Conservation (phyloP, 2,797 vertebrate species). For the Anguilla marmorata region DNA sequence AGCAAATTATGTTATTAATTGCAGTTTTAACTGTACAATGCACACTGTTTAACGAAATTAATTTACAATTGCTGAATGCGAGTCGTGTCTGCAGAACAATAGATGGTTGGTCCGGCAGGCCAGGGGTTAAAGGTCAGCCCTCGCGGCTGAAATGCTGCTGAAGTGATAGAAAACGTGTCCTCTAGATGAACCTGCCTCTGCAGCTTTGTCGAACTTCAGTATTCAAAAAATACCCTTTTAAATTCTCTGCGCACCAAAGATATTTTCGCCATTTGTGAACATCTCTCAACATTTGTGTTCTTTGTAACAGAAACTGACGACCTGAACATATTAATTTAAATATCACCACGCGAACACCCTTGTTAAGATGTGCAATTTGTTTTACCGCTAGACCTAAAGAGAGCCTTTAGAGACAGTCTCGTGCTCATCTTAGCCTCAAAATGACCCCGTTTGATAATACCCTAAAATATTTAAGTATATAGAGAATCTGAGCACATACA, state of each 20-base stretch:
- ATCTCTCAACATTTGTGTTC: conserved; percentile 50
- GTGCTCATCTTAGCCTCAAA: neutral
- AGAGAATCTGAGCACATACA: neutral
- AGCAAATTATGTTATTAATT: conserved; percentile 33
- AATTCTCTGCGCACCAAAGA: conserved; percentile 81
- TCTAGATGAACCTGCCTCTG: conserved; percentile 95
- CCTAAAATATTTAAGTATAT: neutral
- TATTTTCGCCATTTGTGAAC: conserved; percentile 82
- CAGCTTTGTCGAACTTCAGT: conserved; percentile 94
- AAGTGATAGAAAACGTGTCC: conserved; percentile 93
- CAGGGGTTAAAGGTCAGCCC: conserved; percentile 98
- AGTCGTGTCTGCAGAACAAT: conserved; percentile 76
- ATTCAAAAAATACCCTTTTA: conserved; percentile 51
- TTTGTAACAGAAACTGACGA: conserved; percentile 83
- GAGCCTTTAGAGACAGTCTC: neutral
- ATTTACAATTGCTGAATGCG: conserved; percentile 69
- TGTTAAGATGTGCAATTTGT: neutral
- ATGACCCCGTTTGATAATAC: neutral
- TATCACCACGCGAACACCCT: conserved; percentile 77
- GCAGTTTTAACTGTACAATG: conserved; percentile 43
- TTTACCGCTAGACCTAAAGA: neutral
- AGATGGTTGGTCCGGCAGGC: conserved; percentile 90
- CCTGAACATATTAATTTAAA: conserved; percentile 85
- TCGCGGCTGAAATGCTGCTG: conserved; percentile 92
- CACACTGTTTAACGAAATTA: conserved; percentile 61